Percentiles rank a stretch among this genome's conserved stretches.
Evolutionary conservation across 2,797 vertebrate species (phyloP).

Genomic region (Danio choprae): DNA sequence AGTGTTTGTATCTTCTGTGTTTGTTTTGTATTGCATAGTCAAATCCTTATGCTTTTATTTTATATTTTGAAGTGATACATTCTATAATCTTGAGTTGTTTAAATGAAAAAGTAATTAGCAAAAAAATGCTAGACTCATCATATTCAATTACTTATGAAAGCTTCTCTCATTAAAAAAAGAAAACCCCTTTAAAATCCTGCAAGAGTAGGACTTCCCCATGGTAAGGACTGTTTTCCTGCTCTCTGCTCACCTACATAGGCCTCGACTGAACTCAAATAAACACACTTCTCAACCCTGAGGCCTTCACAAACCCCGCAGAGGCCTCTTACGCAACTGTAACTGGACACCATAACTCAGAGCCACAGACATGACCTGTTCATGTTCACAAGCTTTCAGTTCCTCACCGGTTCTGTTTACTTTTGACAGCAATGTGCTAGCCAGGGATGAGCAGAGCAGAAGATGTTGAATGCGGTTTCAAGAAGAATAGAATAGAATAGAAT

Average conservation of each 20-base stretch:
- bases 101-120: too few relatives aligned
- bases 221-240: slow-evolving; percentile 17
- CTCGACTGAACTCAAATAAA: slow-evolving; percentile 46
- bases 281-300: slow-evolving; percentile 1
- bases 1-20: too few relatives aligned
- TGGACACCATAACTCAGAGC: slow-evolving; percentile 15
- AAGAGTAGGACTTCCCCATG: slow-evolving; percentile 32
- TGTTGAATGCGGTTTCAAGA: not conserved
- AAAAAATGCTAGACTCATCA: not conserved
- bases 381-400: slow-evolving; percentile 15
- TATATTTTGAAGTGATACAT: too few relatives aligned
- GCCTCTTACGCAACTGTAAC: slow-evolving; percentile 32
- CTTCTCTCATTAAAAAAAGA: not conserved
- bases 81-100: too few relatives aligned
- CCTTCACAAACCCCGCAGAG: not conserved
- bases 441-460: not conserved
- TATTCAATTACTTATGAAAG: slow-evolving; percentile 20
- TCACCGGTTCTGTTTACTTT: slow-evolving; percentile 5
- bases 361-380: slow-evolving; percentile 20
- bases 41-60: too few relatives aligned
- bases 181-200: slow-evolving; percentile 3
- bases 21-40: too few relatives aligned
- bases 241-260: slow-evolving; percentile 30
- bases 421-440: not conserved
- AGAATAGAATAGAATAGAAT: slow-evolving; percentile 15